Base-by-base conservation (phyloP, 2,113 vertebrate genomes). In the Bos indicus region DNA sequence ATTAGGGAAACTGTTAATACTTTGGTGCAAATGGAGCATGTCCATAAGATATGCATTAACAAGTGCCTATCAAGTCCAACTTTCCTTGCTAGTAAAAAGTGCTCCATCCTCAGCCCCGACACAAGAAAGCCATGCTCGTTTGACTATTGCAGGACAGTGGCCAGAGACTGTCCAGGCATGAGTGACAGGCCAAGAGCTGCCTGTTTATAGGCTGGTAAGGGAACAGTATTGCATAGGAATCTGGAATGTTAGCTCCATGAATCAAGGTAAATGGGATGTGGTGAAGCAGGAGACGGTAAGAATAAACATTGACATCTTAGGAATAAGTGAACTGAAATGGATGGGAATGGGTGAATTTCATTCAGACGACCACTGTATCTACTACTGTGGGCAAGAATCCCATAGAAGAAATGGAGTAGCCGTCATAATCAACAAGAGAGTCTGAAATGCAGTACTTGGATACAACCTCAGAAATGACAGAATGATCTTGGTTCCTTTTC, bases 31-130 rank as follows among this genome's bases (percentile, higher is more conserved):
- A n/a, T 0, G 48, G 48, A 15, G 14, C 54, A 43, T 4, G 17
- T 85, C 25, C n/a, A 60, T 0, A 11, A 48, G 4, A 30, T 23
- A 46, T 9, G 9, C 1, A 14, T 21, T 26, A 10, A 10, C 2
- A 25, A 11, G 36, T 21, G 52, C 19, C 88, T 7, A 21, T 28
- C 9, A 21, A 40, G 26, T 17, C 60, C 3, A 46, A 11, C 11
- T 64, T 89, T 46, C 3, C 59, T 82, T 59, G 67, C 15, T 48
- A 40, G 78, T 71, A 57, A 43, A 57, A 82, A 54, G 25, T 8
- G 11, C 28, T 30, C 59, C 26, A 46, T 2, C 48, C 46, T 59
- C 23, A 30, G 2, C 28, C 3, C 21, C 2, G 10, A 60, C 17
- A 30, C 36, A 19, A 46, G 11, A 3, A 83, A 83, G 48, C 81